phyloP scores from a whole-genome alignment of 1,140 invertebrate genomes.

The Temnothorax curvispinosus region DNA sequence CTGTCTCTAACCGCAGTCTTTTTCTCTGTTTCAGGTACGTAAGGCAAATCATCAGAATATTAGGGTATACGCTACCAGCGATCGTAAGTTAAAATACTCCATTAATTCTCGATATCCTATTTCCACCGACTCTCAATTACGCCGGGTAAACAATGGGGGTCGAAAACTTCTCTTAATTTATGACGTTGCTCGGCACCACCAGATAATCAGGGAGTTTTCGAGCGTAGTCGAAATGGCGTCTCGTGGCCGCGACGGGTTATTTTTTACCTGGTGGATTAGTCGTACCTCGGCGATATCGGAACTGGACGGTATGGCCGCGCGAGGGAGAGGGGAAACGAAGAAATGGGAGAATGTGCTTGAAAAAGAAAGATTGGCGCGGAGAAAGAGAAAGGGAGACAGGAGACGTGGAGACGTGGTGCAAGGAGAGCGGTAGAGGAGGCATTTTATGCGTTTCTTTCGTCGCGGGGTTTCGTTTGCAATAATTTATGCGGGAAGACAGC shows the following conservation, averaged over 20 bases:
- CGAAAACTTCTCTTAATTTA: constrained; percentile 62
- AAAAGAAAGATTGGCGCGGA: constrained; percentile 31
- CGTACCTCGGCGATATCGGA: constrained; percentile 69
- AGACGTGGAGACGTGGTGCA: constrained; percentile 14
- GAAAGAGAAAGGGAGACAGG: constrained; percentile 40
- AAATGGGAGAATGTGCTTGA: constrained; percentile 43
- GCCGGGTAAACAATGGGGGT: constrained; percentile 62
- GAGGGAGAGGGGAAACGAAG: constrained; percentile 30
- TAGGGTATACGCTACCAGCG: constrained; percentile 20
- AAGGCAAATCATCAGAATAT: constrained; percentile 65
- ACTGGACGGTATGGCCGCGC: constrained; percentile 48
- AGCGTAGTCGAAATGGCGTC: constrained; percentile 51
- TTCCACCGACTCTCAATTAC: constrained; percentile 64
- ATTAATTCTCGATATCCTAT: constrained; percentile 55
- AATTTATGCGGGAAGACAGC: constrained; percentile 83
- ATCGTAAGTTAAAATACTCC: constrained; percentile 64
- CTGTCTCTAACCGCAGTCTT: constrained; percentile 50
- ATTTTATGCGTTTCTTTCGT: constrained; percentile 83
- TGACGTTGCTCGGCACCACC: constrained; percentile 28
- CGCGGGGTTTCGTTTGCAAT: constrained; percentile 83
- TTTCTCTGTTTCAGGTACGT: constrained; percentile 81
- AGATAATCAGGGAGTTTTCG: constrained; percentile 60
- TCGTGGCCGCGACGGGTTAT: constrained; percentile 43
- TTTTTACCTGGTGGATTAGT: constrained; percentile 70
- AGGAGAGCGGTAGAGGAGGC: constrained; percentile 60